Evolutionary conservation across 2,888 invertebrate species (phyloP), one percentile per base, ranked within the genome.

Genomic region (Cheilosia grossa): DNA sequence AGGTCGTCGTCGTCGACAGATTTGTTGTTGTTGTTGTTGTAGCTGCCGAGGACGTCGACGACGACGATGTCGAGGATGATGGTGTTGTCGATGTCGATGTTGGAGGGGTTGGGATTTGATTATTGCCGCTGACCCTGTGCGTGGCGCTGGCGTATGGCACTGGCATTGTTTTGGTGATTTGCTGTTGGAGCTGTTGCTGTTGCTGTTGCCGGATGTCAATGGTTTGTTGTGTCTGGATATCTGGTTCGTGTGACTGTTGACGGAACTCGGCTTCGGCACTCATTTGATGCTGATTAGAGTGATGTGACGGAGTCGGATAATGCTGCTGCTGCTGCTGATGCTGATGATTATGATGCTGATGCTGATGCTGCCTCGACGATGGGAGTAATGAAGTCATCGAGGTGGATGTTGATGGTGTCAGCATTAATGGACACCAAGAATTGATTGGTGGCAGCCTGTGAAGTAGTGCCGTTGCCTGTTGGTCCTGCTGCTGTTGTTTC

Each of bases 301-400:
- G 82, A 69, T 73, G 79, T 64, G 74, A 83, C 78, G 87, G 85
- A 77, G 79, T 56, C 75, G 79, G 82, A 82, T 87, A 59, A 82
- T 51, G 51, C 24, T 78, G 69, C 63, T 85, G 78, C 54, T 86
- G 78, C 27, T 27, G 27, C 51, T 86, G 73, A 78, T 72, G 77
- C 49, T 83, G 83, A 42, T 80, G 82, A 24, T 73, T 79, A 44
- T 81, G 87, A 40, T 82, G 80, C 42, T 80, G 27, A 58, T 78
- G 88, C 87, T 90, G 88, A 87, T 89, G 89, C 88, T 89, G 89
- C 88, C 87, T 87, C 49, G 75, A 66, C 67, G 87, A 79, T 70
- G 78, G 83, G 40, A 83, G 74, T 75, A 87, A 83, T 87, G 83
- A 80, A 80, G 83, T 70, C 79, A 75, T 80, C 75, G 86, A 82